phyloP scores from a whole-genome alignment of 2,888 invertebrate species.

The Iselma pallidipennis region DNA sequence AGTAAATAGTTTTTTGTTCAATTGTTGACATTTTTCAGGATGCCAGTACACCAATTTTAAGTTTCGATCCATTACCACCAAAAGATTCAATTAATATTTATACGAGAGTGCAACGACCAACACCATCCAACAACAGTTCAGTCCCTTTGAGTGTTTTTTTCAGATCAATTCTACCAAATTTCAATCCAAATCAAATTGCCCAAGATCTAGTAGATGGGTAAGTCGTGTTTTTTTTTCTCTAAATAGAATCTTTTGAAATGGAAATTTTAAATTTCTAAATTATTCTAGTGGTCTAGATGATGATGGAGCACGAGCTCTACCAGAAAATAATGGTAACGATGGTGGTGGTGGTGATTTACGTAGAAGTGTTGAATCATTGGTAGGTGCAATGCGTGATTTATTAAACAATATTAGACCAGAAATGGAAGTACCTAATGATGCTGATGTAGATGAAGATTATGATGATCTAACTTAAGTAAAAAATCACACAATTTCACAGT shows the following conservation, averaged over 20 bases:
- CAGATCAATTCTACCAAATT: slow-evolving; percentile 72
- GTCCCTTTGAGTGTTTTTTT: slow-evolving; percentile 65
- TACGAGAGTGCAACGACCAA: slow-evolving; percentile 57
- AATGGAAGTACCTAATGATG: slow-evolving; percentile 60
- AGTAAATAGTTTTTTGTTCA: not conserved
- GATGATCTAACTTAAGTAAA: slow-evolving; percentile 52
- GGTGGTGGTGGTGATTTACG: slow-evolving; percentile 59
- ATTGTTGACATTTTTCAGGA: slow-evolving; percentile 42
- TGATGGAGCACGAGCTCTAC: slow-evolving; percentile 51
- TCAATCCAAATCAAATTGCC: slow-evolving; percentile 54
- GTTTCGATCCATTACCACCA: slow-evolving; percentile 81
- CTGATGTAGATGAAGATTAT: slow-evolving; percentile 58
- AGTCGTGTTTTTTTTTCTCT: slow-evolving; percentile 20
- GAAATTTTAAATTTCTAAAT: slow-evolving; percentile 5
- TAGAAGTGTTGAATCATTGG: slow-evolving; percentile 66
- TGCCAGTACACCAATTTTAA: slow-evolving; percentile 64
- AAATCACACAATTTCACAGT: too few relatives aligned
- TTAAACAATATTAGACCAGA: slow-evolving; percentile 64
- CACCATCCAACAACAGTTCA: slow-evolving; percentile 37
- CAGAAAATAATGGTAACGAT: slow-evolving; percentile 45
- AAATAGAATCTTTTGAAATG: not conserved
- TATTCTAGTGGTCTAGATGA: slow-evolving; percentile 37
- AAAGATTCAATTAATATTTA: slow-evolving; percentile 74
- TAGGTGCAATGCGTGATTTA: slow-evolving; percentile 75
- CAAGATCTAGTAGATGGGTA: slow-evolving; percentile 39